These are phyloP conservation scores for Caiman crocodilus DNA, from an alignment of 2,797 vertebrate species.

Conservation along the genomic window DNA sequence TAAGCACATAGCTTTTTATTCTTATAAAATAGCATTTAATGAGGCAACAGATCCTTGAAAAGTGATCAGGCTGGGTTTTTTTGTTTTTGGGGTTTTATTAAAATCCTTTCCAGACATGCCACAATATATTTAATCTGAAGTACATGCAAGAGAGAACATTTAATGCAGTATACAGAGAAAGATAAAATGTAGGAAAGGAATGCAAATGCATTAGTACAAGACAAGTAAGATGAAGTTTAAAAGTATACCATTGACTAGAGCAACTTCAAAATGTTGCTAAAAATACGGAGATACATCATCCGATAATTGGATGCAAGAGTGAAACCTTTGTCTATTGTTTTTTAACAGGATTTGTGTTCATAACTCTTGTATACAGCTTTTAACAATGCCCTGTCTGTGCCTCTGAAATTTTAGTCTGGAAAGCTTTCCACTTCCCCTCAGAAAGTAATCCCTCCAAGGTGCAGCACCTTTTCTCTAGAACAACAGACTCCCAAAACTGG, in stretches of 20 bases:
- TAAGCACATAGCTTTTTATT: constrained; percentile 26
- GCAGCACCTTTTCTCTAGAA: constrained; percentile 19
- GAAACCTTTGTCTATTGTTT: neutral
- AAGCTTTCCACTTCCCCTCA: neutral
- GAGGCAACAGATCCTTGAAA: neutral
- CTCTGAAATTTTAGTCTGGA: neutral
- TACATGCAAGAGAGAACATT: neutral
- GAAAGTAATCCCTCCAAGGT: constrained; percentile 1
- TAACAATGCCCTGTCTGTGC: neutral
- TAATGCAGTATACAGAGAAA: neutral
- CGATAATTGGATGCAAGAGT: neutral
- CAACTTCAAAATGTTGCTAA: neutral
- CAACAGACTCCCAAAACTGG: constrained; percentile 1
- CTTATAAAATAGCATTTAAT: constrained; percentile 19
- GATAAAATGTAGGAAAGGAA: neutral
- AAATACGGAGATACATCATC: neutral
- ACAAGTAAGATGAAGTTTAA: neutral
- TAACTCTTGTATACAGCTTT: neutral
- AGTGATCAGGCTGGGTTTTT: neutral
- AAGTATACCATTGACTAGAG: neutral
- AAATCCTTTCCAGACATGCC: neutral
- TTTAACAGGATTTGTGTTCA: neutral
- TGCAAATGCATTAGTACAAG: constrained; percentile 14
- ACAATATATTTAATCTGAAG: constrained; percentile 1
- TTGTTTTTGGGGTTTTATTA: neutral